These are phyloP conservation scores for Nowickia ferox DNA, from an alignment of 2,888 invertebrate genomes.

Conservation along the genomic window DNA sequence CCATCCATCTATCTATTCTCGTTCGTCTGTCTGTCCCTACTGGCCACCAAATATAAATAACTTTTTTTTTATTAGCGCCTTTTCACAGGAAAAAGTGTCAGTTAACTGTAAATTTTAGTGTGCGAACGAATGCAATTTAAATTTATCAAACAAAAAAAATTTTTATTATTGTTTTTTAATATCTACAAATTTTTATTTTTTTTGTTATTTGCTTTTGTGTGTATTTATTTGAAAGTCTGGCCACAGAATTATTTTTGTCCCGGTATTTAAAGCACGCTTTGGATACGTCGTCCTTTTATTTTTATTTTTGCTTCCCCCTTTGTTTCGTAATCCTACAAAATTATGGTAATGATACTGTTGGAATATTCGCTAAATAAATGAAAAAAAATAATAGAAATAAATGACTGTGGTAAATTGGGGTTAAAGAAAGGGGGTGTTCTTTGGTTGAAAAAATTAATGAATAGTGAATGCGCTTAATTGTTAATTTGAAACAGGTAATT, in stretches of 20 bases:
- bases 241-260: slow-evolving; percentile 46
- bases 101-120: slow-evolving; percentile 36
- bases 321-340: slow-evolving; percentile 44
- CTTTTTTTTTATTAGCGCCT: slow-evolving; percentile 44
- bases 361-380: slow-evolving; percentile 1
- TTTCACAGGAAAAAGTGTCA: slow-evolving; percentile 55
- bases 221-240: slow-evolving; percentile 50
- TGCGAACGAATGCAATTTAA: slow-evolving; percentile 34
- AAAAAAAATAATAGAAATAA: slow-evolving; percentile 25
- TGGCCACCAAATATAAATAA: slow-evolving; percentile 29
- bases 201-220: slow-evolving; percentile 11
- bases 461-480: slow-evolving; percentile 2
- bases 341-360: slow-evolving; percentile 61
- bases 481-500: slow-evolving; percentile 13
- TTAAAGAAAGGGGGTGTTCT: background rate
- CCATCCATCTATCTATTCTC: background rate
- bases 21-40: background rate
- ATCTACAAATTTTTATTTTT: background rate
- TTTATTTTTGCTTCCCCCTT: background rate
- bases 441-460: background rate
- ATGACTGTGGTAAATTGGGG: background rate
- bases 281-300: slow-evolving; percentile 44
- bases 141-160: slow-evolving; percentile 26
- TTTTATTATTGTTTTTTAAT: background rate
- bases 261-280: slow-evolving; percentile 31